Conservation (phyloP, 2,797 vertebrate genomes). For the Meriones psammophilus region DNA sequence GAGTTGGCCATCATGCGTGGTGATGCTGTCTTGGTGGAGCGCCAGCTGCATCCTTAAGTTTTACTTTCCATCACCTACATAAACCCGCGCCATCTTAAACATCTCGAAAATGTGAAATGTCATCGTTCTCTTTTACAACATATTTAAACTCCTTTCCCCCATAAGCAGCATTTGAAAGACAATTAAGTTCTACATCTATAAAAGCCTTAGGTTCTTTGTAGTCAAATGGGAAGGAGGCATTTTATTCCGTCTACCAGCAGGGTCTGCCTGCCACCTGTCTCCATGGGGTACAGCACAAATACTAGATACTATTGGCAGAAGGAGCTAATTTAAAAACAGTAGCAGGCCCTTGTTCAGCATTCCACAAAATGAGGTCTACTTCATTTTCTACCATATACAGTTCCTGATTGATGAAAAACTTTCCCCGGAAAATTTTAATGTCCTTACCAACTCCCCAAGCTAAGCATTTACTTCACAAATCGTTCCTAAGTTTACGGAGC, state of each 20-base stretch:
- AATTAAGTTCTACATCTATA: neutral
- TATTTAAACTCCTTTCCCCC: neutral
- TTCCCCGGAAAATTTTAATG: neutral
- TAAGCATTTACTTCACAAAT: neutral
- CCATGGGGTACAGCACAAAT: neutral
- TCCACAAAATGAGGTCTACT: neutral
- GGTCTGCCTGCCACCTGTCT: neutral
- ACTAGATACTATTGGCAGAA: neutral
- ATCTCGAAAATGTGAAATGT: neutral
- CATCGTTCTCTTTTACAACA: neutral
- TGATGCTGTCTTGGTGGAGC: no score
- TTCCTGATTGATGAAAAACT: neutral
- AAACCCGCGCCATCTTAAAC: neutral
- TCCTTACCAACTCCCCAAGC: neutral
- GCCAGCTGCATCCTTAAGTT: neutral
- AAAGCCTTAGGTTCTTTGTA: neutral
- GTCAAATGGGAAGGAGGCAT: neutral
- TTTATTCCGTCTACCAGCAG: neutral
- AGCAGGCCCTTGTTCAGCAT: neutral
- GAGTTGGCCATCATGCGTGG: no score
- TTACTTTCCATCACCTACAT: neutral
- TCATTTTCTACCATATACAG: neutral
- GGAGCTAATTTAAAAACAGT: neutral
- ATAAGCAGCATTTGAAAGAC: neutral
- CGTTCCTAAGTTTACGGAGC: neutral